Evolutionary conservation across 2,797 vertebrate species (phyloP).

Genomic region (Cyprinella venusta): DNA sequence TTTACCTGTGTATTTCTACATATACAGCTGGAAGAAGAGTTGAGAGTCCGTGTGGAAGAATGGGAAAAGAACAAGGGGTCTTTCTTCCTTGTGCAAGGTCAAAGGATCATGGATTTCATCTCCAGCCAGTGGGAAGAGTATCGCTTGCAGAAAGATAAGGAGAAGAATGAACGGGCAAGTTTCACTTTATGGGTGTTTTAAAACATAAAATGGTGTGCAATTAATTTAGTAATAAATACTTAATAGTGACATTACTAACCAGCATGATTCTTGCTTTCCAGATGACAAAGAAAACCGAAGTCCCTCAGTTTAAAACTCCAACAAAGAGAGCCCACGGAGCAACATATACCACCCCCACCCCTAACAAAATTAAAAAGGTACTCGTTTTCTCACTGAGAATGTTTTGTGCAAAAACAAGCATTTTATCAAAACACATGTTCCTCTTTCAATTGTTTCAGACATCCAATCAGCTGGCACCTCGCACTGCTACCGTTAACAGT

Average conservation of each 20-base stretch:
- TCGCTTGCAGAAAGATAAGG: slow-evolving; percentile 68
- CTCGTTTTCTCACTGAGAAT: background rate
- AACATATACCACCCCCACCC: slow-evolving; percentile 48
- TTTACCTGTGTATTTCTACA: slow-evolving; percentile 14
- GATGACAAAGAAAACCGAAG: slow-evolving; percentile 63
- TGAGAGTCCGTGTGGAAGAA: slow-evolving; percentile 62
- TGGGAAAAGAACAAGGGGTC: slow-evolving; percentile 66
- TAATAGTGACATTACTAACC: background rate
- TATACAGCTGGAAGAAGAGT: slow-evolving; percentile 71
- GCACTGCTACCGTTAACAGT: slow-evolving; percentile 32
- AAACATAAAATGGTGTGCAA: background rate
- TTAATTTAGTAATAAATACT: background rate
- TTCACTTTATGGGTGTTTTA: background rate
- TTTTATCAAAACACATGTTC: background rate
- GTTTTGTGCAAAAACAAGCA: background rate
- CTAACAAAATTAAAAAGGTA: slow-evolving; percentile 67
- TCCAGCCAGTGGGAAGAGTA: slow-evolving; percentile 68
- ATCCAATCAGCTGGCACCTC: slow-evolving; percentile 51
- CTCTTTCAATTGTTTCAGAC: slow-evolving; percentile 30
- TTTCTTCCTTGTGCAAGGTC: slow-evolving; percentile 66
- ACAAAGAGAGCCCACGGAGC: slow-evolving; percentile 59
- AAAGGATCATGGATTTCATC: slow-evolving; percentile 68
- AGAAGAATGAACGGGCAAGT: slow-evolving; percentile 68
- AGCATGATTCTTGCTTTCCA: slow-evolving; percentile 43
- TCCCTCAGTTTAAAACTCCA: slow-evolving; percentile 62